A percentile compares a stretch with the other conserved stretches of the same genome.
Evolutionary conservation across 2,888 invertebrate species (phyloP).

Genomic region (Noctua comes): DNA sequence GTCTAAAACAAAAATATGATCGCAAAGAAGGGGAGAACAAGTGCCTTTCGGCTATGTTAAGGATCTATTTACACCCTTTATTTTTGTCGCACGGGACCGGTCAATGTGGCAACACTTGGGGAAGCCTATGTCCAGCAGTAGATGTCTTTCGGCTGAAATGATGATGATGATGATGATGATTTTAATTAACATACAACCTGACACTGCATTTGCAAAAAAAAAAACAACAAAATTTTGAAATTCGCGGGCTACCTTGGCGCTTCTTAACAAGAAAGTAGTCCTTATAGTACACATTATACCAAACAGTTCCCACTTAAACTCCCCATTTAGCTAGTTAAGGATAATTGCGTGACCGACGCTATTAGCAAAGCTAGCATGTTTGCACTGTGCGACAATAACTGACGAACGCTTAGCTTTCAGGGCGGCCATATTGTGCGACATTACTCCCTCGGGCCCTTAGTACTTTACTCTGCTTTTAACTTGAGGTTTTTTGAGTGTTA

Average conservation of each 20-base stretch:
- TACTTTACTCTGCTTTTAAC: conserved; percentile 31
- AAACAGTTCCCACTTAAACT: conserved; percentile 20
- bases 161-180: too few relatives aligned
- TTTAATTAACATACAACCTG: too few relatives aligned
- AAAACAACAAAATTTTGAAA: background rate
- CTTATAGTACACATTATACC: background rate
- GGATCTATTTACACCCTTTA: too few relatives aligned
- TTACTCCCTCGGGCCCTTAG: conserved; percentile 31
- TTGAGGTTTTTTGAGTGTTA: background rate
- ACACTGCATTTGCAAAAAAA: too few relatives aligned
- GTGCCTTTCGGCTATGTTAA: too few relatives aligned
- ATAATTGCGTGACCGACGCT: conserved; percentile 39
- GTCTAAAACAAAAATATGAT: too few relatives aligned
- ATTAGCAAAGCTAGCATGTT: conserved; percentile 41
- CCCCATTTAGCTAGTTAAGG: background rate
- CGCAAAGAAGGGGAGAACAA: too few relatives aligned
- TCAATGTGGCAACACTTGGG: too few relatives aligned
- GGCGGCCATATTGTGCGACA: conserved; percentile 41
- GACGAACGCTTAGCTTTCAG: conserved; percentile 24
- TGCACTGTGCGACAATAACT: conserved; percentile 46
- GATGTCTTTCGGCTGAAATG: too few relatives aligned
- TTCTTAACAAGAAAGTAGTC: background rate
- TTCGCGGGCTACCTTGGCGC: background rate
- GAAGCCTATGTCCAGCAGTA: too few relatives aligned
- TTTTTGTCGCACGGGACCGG: too few relatives aligned